Evolutionary conservation across 2,113 vertebrate species (phyloP).

Genomic region (Ia io): DNA sequence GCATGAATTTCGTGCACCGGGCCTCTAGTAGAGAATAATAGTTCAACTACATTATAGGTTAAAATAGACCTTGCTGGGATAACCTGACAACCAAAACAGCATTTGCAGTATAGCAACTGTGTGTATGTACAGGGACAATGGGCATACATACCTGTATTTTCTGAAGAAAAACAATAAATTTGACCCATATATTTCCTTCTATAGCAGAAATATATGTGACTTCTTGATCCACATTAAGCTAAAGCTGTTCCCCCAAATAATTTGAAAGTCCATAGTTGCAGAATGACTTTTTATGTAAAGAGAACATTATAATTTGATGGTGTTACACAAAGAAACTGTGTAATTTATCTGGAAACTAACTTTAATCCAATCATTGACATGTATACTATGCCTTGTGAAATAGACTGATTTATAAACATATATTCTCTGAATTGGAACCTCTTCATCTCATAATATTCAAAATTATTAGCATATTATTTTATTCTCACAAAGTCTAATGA

Average conservation of each 20-base stretch:
- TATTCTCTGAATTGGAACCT: not conserved
- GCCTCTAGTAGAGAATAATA: not conserved
- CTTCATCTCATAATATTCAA: not conserved
- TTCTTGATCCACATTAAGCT: not conserved
- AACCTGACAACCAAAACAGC: not conserved
- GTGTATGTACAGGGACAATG: not conserved
- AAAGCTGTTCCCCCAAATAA: not conserved
- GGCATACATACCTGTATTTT: not conserved
- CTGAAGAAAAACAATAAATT: slow-evolving; percentile 1
- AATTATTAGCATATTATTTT: slow-evolving; percentile 40
- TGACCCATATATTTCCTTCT: not conserved
- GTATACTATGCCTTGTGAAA: not conserved
- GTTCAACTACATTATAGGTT: not conserved
- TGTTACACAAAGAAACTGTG: not conserved
- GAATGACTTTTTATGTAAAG: not conserved
- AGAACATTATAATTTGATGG: not conserved
- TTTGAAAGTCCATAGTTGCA: not conserved
- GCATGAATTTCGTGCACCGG: no score
- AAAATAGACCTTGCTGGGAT: not conserved
- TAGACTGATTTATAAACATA: not conserved
- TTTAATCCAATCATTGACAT: not conserved
- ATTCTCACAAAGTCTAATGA: slow-evolving; percentile 58
- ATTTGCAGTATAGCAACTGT: not conserved
- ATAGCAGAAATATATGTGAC: slow-evolving; percentile 7
- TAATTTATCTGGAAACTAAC: not conserved